Conservation (phyloP, 2,113 vertebrate species). For the Grantiella picta region DNA sequence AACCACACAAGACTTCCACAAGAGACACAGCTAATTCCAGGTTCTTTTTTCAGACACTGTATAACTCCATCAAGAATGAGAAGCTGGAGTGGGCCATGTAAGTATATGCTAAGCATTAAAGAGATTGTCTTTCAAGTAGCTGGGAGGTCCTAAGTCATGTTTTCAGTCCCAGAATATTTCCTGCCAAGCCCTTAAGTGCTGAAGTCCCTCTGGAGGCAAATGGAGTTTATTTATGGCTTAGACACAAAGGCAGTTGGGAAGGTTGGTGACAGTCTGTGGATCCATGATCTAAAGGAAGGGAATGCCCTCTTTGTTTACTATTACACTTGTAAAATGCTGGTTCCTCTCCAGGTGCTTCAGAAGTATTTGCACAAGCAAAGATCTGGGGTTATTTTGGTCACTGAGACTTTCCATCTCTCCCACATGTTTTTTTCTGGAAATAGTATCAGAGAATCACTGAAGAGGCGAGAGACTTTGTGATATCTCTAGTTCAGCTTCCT, state of each 20-base stretch:
- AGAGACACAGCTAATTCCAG: background rate
- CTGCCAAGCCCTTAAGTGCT: background rate
- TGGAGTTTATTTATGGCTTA: background rate
- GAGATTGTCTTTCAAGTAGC: background rate
- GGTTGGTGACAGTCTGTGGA: background rate
- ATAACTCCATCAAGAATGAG: slow-evolving; percentile 98
- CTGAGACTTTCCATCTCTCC: background rate
- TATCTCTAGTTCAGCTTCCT: background rate
- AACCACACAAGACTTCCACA: background rate
- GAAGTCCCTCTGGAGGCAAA: background rate
- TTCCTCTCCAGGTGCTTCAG: background rate
- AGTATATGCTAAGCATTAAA: slow-evolving; percentile 70
- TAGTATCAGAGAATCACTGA: background rate
- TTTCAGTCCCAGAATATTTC: background rate
- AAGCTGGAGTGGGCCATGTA: slow-evolving; percentile 98
- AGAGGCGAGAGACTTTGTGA: background rate
- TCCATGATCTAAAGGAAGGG: background rate
- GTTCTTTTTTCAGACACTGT: slow-evolving; percentile 81
- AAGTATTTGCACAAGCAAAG: background rate
- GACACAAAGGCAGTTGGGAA: background rate
- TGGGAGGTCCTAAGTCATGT: background rate
- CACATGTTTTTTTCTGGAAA: background rate
- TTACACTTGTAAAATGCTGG: background rate
- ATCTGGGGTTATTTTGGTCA: background rate
- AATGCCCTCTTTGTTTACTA: background rate